These are phyloP conservation scores for Lymantria dispar DNA, from an alignment of 2,888 invertebrate genomes.

Conservation along the genomic window DNA sequence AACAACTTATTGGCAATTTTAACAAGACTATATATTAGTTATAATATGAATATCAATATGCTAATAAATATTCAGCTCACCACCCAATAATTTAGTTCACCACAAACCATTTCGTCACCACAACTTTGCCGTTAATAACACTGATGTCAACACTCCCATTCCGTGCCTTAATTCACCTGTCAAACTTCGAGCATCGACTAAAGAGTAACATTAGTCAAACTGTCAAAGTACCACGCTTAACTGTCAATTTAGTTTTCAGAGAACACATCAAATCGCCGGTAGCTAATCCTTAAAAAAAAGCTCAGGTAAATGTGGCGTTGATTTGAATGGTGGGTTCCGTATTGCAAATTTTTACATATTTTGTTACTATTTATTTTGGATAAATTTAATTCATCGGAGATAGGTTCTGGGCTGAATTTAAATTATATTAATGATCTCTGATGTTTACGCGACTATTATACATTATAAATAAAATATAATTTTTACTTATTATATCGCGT, in stretches of 20 bases:
- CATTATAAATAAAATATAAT: no score
- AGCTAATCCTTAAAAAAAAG: conserved; percentile 45
- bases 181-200: conserved; percentile 52
- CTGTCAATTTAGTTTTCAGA: conserved; percentile 70
- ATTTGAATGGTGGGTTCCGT: conserved; percentile 20
- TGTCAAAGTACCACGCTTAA: conserved; percentile 66
- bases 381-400: no score
- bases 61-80: conserved; percentile 5
- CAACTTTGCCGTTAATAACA: conserved; percentile 33
- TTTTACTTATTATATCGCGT: no score
- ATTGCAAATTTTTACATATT: neutral
- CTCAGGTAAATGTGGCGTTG: conserved; percentile 18
- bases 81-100: conserved; percentile 10
- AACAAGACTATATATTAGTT: neutral
- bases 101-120: conserved; percentile 22
- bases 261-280: conserved; percentile 51
- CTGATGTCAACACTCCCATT: conserved; percentile 53
- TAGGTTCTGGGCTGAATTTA: no score
- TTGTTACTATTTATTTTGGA: no score
- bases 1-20: no score
- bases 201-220: conserved; percentile 75
- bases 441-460: no score
- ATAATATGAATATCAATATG: neutral
- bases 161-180: conserved; percentile 57
- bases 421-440: no score